phyloP scores from a whole-genome alignment of 2,113 vertebrate genomes.

The Hemiprocne comata region DNA sequence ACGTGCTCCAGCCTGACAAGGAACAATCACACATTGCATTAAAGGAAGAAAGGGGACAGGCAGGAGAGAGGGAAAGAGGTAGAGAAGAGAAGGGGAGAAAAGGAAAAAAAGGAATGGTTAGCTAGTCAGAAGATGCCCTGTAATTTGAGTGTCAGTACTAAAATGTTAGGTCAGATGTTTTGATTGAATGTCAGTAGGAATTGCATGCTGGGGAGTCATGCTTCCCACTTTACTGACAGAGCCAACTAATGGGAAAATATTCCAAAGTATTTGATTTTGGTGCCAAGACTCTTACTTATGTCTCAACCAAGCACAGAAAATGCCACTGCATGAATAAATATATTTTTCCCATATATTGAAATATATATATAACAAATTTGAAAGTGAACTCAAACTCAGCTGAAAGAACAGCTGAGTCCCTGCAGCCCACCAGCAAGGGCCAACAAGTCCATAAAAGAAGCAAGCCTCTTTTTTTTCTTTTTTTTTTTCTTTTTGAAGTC shows the following conservation, averaged over 20 bases:
- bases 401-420: not conserved
- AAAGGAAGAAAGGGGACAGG: slow-evolving; percentile 27
- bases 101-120: not conserved
- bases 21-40: slow-evolving; percentile 52
- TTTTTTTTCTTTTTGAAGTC: not conserved
- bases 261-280: slow-evolving; percentile 56
- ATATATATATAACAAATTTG: not conserved
- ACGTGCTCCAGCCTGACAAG: slow-evolving; percentile 61
- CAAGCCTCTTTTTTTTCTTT: not conserved
- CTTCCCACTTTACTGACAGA: slow-evolving; percentile 58
- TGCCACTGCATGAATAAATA: slow-evolving; percentile 7
- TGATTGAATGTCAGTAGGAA: slow-evolving; percentile 67
- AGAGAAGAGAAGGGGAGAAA: not conserved
- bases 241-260: slow-evolving; percentile 66
- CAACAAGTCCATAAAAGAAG: not conserved
- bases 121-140: slow-evolving; percentile 53
- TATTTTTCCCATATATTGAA: not conserved
- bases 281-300: slow-evolving; percentile 10
- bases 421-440: not conserved
- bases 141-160: slow-evolving; percentile 70
- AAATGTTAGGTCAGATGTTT: slow-evolving; percentile 73
- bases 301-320: slow-evolving; percentile 51
- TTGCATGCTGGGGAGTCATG: not conserved
- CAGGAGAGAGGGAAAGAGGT: not conserved
- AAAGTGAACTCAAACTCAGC: not conserved